Evolutionary conservation across 2,113 vertebrate genomes (phyloP), one percentile per base, ranked within the genome.

Genomic region (Vidua chalybeata): DNA sequence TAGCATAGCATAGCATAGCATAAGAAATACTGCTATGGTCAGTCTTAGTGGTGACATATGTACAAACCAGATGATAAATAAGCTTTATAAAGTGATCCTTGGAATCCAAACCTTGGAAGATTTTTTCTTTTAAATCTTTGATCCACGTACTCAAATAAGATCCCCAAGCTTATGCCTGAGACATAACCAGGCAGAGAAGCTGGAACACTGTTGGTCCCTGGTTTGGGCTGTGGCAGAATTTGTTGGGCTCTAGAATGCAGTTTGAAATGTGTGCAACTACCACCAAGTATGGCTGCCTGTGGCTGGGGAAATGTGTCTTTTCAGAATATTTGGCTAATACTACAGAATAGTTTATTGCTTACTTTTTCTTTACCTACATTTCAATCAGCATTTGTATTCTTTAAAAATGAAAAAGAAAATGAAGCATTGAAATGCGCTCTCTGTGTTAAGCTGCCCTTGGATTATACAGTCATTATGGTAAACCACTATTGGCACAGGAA

Each of bases 401-500:
- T 84, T 64, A 28, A 58, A 88, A 66, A 61, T 58, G 2, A 49
- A 76, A 79, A 90, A 39, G 33, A 76, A 85, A 80, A 52, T 37
- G 39, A 10, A 88, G 7, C 27, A 9, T 3, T 87, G 80, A 68
- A 87, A 69, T 52, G 24, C 37, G 37, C 26, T 17, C 6, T 88
- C 19, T 84, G 2, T 56, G n/a, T 91, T 78, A 72, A 59, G 26
- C 39, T 84, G 37, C 14, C 72, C 61, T 93, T 46, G 35, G 24
- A 31, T 89, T 72, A n/a, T 61, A 15, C 6, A 68, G 30, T 77
- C 39, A 43, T 81, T 81, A 71, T 46, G 48, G 52, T 64, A 87
- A 92, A 73, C 33, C 48, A 67, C 23, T 62, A 12, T 79, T 93
- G 86, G 58, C 71, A 51, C 33, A 88, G 79, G 45, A 83, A 85